These are phyloP conservation scores for Haplochromis burtoni DNA, from an alignment of 2,113 vertebrate genomes.

Conservation along the genomic window DNA sequence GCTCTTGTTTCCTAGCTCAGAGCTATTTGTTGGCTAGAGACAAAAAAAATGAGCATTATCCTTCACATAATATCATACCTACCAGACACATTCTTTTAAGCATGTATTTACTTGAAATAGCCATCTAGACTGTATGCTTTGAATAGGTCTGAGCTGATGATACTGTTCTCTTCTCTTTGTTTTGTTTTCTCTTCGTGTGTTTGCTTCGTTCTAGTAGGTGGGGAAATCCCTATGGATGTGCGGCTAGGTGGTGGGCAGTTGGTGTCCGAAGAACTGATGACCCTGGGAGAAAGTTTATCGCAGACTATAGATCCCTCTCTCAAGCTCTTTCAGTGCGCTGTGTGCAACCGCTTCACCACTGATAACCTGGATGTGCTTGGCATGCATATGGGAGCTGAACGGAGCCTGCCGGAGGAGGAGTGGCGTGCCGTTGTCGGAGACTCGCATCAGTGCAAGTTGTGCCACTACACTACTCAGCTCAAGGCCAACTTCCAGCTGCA, in stretches of 20 bases:
- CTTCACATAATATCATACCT: not conserved
- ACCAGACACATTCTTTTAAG: not conserved
- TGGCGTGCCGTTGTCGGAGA: constrained; percentile 94
- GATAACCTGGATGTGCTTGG: constrained; percentile 96
- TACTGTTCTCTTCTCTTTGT: not conserved
- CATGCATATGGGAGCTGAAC: constrained; percentile 93
- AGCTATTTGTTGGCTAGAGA: constrained; percentile 21
- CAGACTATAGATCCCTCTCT: constrained; percentile 94
- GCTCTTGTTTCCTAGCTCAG: constrained; percentile 15
- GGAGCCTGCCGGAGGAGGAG: constrained; percentile 90
- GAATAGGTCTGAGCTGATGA: not conserved
- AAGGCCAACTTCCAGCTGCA: constrained; percentile 99
- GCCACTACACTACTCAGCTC: constrained; percentile 96
- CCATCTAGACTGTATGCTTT: not conserved
- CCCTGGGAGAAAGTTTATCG: constrained; percentile 92
- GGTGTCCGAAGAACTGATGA: constrained; percentile 98
- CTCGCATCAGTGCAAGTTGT: constrained; percentile 96
- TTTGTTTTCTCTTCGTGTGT: not conserved
- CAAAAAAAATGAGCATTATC: constrained; percentile 32
- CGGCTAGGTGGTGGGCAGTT: constrained; percentile 90
- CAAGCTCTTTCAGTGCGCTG: constrained; percentile 98
- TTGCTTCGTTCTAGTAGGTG: constrained; percentile 76
- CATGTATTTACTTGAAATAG: not conserved
- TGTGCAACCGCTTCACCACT: constrained; percentile 98
- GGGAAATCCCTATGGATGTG: constrained; percentile 94